Conservation (phyloP, 2,113 vertebrate species). For the Origma solitaria region DNA sequence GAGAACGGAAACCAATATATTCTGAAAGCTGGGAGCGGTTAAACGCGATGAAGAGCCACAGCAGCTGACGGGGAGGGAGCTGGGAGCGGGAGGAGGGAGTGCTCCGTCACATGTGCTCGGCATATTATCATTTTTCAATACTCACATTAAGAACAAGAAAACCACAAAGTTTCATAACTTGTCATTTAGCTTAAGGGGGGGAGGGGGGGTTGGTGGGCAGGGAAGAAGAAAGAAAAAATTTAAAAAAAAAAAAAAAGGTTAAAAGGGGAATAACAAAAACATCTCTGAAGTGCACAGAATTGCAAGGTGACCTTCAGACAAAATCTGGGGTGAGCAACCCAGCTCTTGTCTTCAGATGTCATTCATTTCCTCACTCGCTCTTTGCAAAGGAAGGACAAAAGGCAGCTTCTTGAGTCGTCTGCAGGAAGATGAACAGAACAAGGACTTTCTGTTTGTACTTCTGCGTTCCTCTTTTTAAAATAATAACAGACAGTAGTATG, state of each 20-base stretch:
- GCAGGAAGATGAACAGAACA: not conserved
- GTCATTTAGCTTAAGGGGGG: not conserved
- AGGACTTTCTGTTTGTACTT: slow-evolving; percentile 14
- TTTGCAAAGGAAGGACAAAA: not conserved
- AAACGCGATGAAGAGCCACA: not conserved
- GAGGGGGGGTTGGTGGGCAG: rapidly evolving
- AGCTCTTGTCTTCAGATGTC: not conserved
- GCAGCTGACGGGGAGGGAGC: slow-evolving; percentile 12
- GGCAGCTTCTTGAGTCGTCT: not conserved
- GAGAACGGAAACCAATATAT: slow-evolving; percentile 44
- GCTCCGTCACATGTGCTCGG: not conserved
- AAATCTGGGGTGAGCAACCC: not conserved
- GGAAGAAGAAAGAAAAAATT: not conserved
- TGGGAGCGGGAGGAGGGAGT: not conserved
- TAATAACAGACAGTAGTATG: not conserved
- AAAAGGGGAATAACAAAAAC: not conserved
- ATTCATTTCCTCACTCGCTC: not conserved
- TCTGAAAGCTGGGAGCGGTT: slow-evolving; percentile 21
- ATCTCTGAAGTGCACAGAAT: not conserved
- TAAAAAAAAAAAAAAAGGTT: not conserved
- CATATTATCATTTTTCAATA: not conserved
- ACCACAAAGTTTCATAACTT: slow-evolving; percentile 19
- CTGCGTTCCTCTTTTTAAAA: not conserved
- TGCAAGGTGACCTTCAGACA: slow-evolving; percentile 31
- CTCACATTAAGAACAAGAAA: slow-evolving; percentile 12